Percentiles rank a stretch among this genome's conserved stretches.
Evolutionary conservation across 2,888 invertebrate genomes (phyloP).

Genomic region (Drosophila aldrichi): DNA sequence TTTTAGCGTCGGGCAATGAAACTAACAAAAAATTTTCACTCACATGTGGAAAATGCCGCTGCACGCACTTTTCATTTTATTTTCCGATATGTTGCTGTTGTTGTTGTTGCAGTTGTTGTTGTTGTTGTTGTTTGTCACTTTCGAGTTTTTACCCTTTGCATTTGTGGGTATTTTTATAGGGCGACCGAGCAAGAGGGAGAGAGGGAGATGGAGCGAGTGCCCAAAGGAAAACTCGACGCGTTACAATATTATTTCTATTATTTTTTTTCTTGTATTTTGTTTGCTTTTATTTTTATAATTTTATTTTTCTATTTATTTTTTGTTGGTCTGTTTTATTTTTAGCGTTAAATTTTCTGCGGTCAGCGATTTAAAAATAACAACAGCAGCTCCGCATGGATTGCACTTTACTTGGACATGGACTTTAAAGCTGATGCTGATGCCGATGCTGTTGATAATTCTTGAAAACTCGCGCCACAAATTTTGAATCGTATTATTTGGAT

Average conservation of each 20-base stretch:
- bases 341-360: slow-evolving; percentile 70
- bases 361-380: slow-evolving; percentile 77
- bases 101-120: slow-evolving; percentile 42
- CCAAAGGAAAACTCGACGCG: slow-evolving; percentile 47
- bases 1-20: slow-evolving; percentile 54
- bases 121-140: slow-evolving; percentile 69
- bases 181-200: background rate
- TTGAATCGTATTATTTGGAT: slow-evolving; percentile 18
- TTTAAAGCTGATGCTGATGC: slow-evolving; percentile 39
- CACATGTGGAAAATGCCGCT: slow-evolving; percentile 64
- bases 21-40: slow-evolving; percentile 46
- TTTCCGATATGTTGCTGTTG: slow-evolving; percentile 37
- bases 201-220: slow-evolving; percentile 1
- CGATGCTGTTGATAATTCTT: slow-evolving; percentile 15
- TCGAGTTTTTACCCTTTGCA: slow-evolving; percentile 74
- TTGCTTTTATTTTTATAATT: slow-evolving; percentile 44
- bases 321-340: slow-evolving; percentile 71
- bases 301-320: slow-evolving; percentile 57
- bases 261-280: slow-evolving; percentile 30
- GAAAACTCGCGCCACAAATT: slow-evolving; percentile 40
- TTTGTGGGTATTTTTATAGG: slow-evolving; percentile 65
- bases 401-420: slow-evolving; percentile 53
- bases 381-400: slow-evolving; percentile 60
- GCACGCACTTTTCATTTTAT: slow-evolving; percentile 54
- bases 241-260: slow-evolving; percentile 59